Evolutionary conservation across 2,113 vertebrate species (phyloP).

Genomic region (Potamarius usumacintae): DNA sequence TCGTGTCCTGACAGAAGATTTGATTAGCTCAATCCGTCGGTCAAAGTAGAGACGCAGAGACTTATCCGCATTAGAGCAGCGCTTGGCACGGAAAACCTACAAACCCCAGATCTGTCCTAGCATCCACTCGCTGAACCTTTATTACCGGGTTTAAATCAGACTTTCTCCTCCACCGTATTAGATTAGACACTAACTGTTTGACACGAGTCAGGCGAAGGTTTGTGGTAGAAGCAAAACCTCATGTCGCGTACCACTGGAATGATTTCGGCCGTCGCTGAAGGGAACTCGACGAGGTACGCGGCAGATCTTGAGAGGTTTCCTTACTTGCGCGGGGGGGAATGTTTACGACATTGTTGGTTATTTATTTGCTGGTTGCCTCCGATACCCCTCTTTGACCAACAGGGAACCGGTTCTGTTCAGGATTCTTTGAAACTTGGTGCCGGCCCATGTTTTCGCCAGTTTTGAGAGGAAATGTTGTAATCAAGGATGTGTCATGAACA

Average conservation of each 20-base stretch:
- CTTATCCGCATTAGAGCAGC: background rate
- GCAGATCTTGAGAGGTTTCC: background rate
- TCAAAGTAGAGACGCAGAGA: background rate
- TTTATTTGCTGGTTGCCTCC: background rate
- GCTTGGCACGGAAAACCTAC: background rate
- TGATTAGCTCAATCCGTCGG: slow-evolving; percentile 13
- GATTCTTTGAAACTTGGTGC: too few species aligned
- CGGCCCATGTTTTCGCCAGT: too few species aligned
- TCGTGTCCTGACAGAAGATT: background rate
- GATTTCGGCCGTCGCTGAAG: background rate
- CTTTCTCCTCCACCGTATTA: background rate
- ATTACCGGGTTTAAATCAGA: background rate
- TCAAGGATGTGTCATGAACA: too few species aligned
- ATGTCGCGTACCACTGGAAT: background rate
- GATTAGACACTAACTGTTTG: background rate
- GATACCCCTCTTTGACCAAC: too few species aligned
- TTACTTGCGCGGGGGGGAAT: background rate
- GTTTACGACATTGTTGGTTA: background rate
- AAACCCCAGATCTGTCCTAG: background rate
- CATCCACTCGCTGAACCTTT: background rate
- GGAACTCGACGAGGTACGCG: background rate
- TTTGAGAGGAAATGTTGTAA: too few species aligned
- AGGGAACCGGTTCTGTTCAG: too few species aligned
- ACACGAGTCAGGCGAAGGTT: background rate
- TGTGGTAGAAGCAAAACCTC: background rate